phyloP scores from a whole-genome alignment of 2,797 vertebrate genomes.

The Serranus cabrilla region DNA sequence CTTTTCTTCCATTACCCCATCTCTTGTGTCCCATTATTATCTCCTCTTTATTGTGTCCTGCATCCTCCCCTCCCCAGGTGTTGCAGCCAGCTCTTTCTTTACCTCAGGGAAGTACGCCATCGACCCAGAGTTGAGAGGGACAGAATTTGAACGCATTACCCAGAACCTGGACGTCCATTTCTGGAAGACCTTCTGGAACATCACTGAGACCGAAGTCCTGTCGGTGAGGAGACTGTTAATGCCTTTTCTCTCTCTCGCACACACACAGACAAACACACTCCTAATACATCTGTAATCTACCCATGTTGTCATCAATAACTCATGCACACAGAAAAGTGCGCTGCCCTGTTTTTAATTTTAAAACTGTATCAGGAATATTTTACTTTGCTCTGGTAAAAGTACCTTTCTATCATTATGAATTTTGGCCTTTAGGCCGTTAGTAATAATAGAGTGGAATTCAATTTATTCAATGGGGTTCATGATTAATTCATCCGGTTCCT shows the following conservation, averaged over 20 bases:
- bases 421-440: conserved; percentile 62
- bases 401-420: conserved; percentile 57
- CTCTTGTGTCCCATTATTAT: conserved; percentile 9
- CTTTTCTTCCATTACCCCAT: conserved; percentile 7
- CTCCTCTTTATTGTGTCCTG: not conserved
- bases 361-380: conserved; percentile 48
- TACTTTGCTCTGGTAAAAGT: conserved; percentile 48
- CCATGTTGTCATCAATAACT: conserved; percentile 10
- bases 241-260: not conserved
- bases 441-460: conserved; percentile 74
- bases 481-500: conserved; percentile 73
- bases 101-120: conserved; percentile 93
- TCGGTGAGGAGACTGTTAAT: conserved; percentile 84
- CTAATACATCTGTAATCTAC: conserved; percentile 14
- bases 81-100: conserved; percentile 93
- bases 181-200: conserved; percentile 96
- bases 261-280: not conserved
- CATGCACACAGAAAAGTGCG: not conserved
- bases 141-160: conserved; percentile 92
- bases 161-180: conserved; percentile 95
- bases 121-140: conserved; percentile 93
- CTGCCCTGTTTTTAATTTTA: conserved; percentile 53
- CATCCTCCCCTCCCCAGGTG: conserved; percentile 79
- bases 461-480: conserved; percentile 72
- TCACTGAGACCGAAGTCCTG: conserved; percentile 92